Evolutionary conservation across 2,113 vertebrate species (phyloP).

Genomic region (Panurus biarmicus): DNA sequence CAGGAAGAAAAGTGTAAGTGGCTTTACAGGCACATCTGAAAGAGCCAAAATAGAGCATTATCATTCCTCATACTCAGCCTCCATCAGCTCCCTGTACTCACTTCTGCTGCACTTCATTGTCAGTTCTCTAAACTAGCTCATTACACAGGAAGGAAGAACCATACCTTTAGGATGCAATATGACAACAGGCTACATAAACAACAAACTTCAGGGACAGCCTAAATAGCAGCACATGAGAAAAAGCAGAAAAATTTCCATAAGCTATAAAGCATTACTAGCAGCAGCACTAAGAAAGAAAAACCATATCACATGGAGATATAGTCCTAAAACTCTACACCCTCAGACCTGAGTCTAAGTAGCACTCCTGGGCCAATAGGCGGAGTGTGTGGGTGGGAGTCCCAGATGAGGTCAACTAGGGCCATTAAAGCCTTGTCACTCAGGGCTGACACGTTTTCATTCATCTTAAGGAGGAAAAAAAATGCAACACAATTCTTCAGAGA

Average conservation of each 20-base stretch:
- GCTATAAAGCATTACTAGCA: neutral
- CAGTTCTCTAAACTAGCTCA: neutral
- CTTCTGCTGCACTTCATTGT: neutral
- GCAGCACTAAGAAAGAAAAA: neutral
- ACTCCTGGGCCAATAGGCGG: neutral
- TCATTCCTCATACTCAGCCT: neutral
- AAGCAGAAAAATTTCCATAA: neutral
- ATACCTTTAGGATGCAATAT: neutral
- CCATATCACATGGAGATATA: accelerated
- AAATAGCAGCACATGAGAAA: accelerated
- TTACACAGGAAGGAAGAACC: neutral
- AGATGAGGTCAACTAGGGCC: neutral
- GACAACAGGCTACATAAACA: accelerated
- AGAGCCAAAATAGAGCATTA: neutral
- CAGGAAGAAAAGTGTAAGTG: neutral
- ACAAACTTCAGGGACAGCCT: neutral
- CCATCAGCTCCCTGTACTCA: neutral
- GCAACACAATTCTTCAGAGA: neutral
- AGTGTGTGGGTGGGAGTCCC: neutral
- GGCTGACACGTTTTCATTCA: neutral
- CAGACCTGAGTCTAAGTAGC: neutral
- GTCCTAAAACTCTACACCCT: accelerated
- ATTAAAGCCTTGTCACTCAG: neutral
- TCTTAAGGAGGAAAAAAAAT: neutral
- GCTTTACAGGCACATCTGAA: neutral